Base-by-base conservation (phyloP, 2,888 invertebrate genomes). In the Drosophila buzzatii region DNA sequence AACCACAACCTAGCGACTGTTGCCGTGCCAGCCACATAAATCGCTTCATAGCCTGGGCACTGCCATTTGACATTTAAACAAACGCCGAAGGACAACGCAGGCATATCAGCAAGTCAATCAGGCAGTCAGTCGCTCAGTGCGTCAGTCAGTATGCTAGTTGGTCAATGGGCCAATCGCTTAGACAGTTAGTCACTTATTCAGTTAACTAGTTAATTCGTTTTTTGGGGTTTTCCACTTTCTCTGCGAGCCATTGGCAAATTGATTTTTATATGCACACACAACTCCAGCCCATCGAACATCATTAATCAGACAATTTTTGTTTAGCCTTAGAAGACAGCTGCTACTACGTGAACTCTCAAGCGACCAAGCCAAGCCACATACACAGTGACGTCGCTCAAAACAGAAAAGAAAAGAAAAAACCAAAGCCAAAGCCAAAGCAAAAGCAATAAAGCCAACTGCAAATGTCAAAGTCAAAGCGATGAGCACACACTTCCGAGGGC, bases 21-120 rank as follows among this genome's bases (percentile, higher is more conserved):
- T 73, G 71, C 76, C 73, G 77, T 86, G 84, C 81, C 75, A 78
- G 81, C 61, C 78, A 75, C 67, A 71, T 71, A 76, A 73, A 65
- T 63, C 60, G 64, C 58, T 60, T 56, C 55, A 49, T 52, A 70
- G 61, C 51, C 76, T 55, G 51, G 6, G 52, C 69, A 6, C 1
- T 64, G 87, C 70, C 90, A 78, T 85, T 82, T 85, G 85, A 85
- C 85, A 85, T 85, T 85, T 76, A 45, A 64, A 61, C 70, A 53
- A 52, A 39, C 18, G 56, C 0, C 73, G 82, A 85, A 87, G 84
- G 84, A 76, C 90, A 82, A 72, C 55, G 20, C 49, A 42, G 57
- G 49, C 52, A 71, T 66, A 59, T 45, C 71, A 67, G 65, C 64
- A 64, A 66, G 70, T 64, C 68, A 76, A 47, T 62, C 51, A 61